These are phyloP conservation scores for Patagioenas fasciata DNA, from an alignment of 2,113 vertebrate genomes.

Conservation along the genomic window DNA sequence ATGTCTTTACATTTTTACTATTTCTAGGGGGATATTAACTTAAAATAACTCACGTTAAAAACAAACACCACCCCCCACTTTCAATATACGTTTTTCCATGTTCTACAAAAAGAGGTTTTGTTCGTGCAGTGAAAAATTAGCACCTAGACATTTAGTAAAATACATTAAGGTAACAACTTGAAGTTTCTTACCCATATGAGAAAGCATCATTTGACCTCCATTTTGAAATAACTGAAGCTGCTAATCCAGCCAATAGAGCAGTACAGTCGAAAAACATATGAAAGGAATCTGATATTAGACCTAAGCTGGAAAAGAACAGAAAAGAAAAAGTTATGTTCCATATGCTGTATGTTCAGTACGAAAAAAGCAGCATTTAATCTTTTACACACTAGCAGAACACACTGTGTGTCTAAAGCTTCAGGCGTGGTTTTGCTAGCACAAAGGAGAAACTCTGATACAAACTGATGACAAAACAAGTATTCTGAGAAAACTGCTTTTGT, in stretches of 20 bases:
- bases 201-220: slow-evolving; percentile 98
- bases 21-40: neutral
- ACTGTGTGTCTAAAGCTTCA: neutral
- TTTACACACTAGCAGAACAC: neutral
- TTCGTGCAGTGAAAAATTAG: neutral
- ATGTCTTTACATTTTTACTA: neutral
- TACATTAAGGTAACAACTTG: neutral
- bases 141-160: neutral
- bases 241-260: slow-evolving; percentile 93
- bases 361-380: neutral
- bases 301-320: slow-evolving; percentile 84
- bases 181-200: slow-evolving; percentile 92
- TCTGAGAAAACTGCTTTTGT: neutral
- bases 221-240: slow-evolving; percentile 96
- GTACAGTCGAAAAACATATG: slow-evolving; percentile 99
- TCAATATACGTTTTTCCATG: neutral
- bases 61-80: neutral
- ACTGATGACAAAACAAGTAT: too few relatives aligned
- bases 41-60: neutral
- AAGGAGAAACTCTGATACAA: neutral
- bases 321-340: slow-evolving; percentile 32
- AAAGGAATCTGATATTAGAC: slow-evolving; percentile 98
- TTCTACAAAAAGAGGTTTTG: neutral
- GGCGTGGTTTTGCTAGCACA: neutral
- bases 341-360: neutral